Evolutionary conservation across 2,113 vertebrate species (phyloP), one percentile per base, ranked within the genome.

Genomic region (Nothobranchius kuhntae): DNA sequence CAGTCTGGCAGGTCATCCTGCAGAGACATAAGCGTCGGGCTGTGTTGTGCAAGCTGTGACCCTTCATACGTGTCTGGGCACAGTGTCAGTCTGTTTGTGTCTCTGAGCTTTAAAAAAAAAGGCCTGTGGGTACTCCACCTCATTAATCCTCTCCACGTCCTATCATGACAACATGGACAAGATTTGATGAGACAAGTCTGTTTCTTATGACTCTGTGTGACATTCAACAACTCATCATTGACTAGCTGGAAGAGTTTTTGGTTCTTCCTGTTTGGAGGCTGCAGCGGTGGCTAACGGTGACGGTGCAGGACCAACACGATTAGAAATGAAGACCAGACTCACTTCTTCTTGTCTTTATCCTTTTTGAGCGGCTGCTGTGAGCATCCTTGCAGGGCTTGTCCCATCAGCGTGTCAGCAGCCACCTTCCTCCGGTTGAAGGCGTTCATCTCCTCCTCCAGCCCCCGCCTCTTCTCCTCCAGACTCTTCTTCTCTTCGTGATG

Each of bases 341-440:
- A 98, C 96, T 96, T 98, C 92, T 96, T 98, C 93, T 92, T 96
- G 90, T 98, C 96, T 86, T 97, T 98, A 88, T 98, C 96, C 89
- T 95, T 98, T 89, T 94, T 95, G 81, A 97, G 87, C 0, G 96
- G 94, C 83, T 96, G 95, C 12, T 88, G 87, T 36, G 95, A 94
- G 75, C 83, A 86, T 21, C 95, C 94, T 56, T 95, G 95, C 73
- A 96, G 80, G 38, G 94, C 93, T 73, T 98, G 96, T 3, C 93
- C 94, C 91, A 97, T 96, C 91, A 98, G 91, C 3, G 95, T 93
- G 83, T 98, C 96, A 54, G 95, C 91, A 0, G 96, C 96, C 0
- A 95, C 93, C 90, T 95, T 98, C 81, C 95, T 85, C 79, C 94
- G 91, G 75, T 95, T 96, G 87, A 98, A 98, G 57, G 94, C 87